phyloP scores from a whole-genome alignment of 2,888 invertebrate genomes.

The Zygothrica quintamaculata region DNA sequence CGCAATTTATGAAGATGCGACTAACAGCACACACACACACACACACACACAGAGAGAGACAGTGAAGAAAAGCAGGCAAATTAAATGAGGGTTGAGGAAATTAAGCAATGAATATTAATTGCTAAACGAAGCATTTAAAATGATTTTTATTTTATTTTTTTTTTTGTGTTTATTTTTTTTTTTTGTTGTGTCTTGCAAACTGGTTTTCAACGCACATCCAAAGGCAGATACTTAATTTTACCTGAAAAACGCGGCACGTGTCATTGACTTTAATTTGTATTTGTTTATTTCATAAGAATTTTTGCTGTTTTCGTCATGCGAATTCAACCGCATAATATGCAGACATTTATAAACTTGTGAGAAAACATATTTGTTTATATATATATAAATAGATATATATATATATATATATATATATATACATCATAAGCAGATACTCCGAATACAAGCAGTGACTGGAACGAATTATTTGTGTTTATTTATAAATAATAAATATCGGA shows the following conservation, averaged over 20 bases:
- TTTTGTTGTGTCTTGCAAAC: conserved; percentile 23
- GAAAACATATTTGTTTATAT: too few species aligned
- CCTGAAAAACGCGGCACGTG: conserved; percentile 60
- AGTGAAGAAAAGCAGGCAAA: conserved; percentile 2
- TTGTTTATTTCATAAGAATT: conserved; percentile 5
- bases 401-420: too few species aligned
- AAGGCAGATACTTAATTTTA: conserved; percentile 33
- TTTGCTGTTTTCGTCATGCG: conserved; percentile 7
- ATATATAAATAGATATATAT: too few species aligned
- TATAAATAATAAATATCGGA: too few species aligned
- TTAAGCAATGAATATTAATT: conserved; percentile 56
- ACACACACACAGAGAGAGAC: too few species aligned
- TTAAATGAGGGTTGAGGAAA: not conserved
- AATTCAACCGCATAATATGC: not conserved
- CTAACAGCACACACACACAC: too few species aligned
- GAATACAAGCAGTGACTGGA: too few species aligned
- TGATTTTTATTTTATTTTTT: conserved; percentile 49
- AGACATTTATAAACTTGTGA: conserved; percentile 18
- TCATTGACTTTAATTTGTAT: conserved; percentile 54
- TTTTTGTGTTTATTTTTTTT: conserved; percentile 47
- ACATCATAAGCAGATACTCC: too few species aligned
- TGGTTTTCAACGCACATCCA: conserved; percentile 36
- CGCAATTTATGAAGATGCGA: conserved; percentile 10
- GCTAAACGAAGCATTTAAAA: conserved; percentile 63
- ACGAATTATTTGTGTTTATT: too few species aligned